phyloP scores from a whole-genome alignment of 2,113 vertebrate genomes.

The Dipodomys merriami region DNA sequence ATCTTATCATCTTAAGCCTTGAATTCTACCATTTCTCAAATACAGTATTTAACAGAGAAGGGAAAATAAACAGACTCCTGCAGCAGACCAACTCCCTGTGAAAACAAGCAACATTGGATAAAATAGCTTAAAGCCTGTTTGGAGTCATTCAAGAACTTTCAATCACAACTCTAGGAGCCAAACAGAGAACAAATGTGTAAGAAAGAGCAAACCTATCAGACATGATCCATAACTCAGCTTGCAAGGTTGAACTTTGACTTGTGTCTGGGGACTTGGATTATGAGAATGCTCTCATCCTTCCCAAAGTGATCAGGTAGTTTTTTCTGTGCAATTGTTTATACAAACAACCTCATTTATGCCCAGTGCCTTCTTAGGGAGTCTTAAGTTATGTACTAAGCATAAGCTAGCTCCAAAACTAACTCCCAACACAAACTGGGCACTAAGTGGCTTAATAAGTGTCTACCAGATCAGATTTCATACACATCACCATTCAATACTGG shows the following conservation, averaged over 20 bases:
- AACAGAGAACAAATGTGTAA: not conserved
- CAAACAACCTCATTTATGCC: not conserved
- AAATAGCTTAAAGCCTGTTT: not conserved
- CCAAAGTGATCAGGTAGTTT: not conserved
- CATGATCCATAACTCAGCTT: not conserved
- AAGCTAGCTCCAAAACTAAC: not conserved
- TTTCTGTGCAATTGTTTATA: not conserved
- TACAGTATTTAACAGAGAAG: conserved; percentile 2
- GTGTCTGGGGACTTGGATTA: conserved; percentile 12
- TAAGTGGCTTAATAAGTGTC: not conserved
- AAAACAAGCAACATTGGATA: not conserved
- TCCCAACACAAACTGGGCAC: not conserved
- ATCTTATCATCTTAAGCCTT: not conserved
- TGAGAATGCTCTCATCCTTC: not conserved
- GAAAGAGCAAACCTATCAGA: not conserved
- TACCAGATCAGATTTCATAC: conserved; percentile 7
- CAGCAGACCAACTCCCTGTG: not conserved
- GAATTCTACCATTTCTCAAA: conserved; percentile 13
- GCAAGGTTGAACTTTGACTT: not conserved
- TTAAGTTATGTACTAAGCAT: not conserved
- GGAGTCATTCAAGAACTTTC: not conserved
- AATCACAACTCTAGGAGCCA: not conserved
- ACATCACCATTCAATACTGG: not conserved
- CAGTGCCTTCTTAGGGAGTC: not conserved
- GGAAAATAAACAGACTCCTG: conserved; percentile 13